Base-by-base conservation (phyloP, 2,888 invertebrate genomes). In the Lasioglossum lativentre region DNA sequence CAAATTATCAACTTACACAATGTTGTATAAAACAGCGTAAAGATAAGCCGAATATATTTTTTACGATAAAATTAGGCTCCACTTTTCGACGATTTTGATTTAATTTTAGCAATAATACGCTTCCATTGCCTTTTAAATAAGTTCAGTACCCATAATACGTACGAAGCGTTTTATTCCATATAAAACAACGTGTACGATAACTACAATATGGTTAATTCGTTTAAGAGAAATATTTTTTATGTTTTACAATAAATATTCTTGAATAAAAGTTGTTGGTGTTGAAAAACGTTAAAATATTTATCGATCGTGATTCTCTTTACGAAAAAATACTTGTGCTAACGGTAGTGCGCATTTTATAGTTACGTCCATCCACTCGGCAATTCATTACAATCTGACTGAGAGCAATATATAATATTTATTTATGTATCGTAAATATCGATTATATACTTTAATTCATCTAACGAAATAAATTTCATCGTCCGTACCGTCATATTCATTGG, bases 171-270 rank as follows among this genome's bases (percentile, higher is more conserved):
- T 72, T 81, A 78, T 66, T 75, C 63, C 52, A 40, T 85, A 85
- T 74, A 87, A 85, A 83, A 71, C 52, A 77, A 71, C 75, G 59
- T 78, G 76, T 83, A 68, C 68, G 47, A 77, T 80, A 71, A 47
- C 63, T 68, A 76, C 4, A 56, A 78, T 47, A 66, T 68, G 34
- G 42, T 63, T 75, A 80, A 47, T 77, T 79, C 75, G 78, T 30
- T 19, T 80, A 82, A 76, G 56, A 73, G 66, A 87, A 81, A 42
- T 73, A 3, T 80, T 83, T 86, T 82, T 56, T 82, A 85, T 45
- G 10, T 78, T 86, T 89, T 89, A 74, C 77, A 89, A 85, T 87
- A 90, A 90, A 90, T 80, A 90, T 14, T 82, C 34, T 78, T 78
- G n/a, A 78, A 87, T 77, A 79, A 83, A 87, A 77, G 63, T 75